Conservation (phyloP, 2,113 vertebrate species). For the Polypterus bichir region DNA sequence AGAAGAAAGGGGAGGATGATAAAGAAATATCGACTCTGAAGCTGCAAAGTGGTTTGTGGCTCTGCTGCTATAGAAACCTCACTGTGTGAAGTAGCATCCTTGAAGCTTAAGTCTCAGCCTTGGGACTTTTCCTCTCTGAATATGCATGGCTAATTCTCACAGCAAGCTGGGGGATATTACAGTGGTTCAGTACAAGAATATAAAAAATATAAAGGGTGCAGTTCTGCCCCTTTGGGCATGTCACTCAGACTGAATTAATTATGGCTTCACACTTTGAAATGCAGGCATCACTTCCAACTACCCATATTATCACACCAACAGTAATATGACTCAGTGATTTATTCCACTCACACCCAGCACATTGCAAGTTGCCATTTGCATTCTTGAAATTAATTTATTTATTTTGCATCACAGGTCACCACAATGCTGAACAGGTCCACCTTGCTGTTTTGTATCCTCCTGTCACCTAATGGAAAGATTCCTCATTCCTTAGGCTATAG, state of each 20-base stretch:
- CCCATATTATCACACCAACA: too few relatives aligned
- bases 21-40: background rate
- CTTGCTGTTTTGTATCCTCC: too few relatives aligned
- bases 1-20: constrained; percentile 12
- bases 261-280: background rate
- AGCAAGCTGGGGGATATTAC: background rate
- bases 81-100: background rate
- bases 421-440: too few relatives aligned
- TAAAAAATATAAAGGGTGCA: background rate
- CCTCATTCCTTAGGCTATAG: too few relatives aligned
- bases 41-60: constrained; percentile 3
- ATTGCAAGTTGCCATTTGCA: too few relatives aligned
- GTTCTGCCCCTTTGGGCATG: background rate
- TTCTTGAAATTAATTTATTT: too few relatives aligned
- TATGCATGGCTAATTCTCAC: background rate
- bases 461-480: too few relatives aligned
- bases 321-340: too few relatives aligned
- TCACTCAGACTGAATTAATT: background rate
- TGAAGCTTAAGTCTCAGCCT: background rate
- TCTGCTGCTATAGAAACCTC: constrained; percentile 6
- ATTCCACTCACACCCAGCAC: too few relatives aligned
- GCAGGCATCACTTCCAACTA: background rate
- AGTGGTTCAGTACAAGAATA: background rate
- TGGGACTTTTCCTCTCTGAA: background rate
- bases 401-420: too few relatives aligned